Base-by-base conservation (phyloP, 2,113 vertebrate species). In the Calidris pugnax region DNA sequence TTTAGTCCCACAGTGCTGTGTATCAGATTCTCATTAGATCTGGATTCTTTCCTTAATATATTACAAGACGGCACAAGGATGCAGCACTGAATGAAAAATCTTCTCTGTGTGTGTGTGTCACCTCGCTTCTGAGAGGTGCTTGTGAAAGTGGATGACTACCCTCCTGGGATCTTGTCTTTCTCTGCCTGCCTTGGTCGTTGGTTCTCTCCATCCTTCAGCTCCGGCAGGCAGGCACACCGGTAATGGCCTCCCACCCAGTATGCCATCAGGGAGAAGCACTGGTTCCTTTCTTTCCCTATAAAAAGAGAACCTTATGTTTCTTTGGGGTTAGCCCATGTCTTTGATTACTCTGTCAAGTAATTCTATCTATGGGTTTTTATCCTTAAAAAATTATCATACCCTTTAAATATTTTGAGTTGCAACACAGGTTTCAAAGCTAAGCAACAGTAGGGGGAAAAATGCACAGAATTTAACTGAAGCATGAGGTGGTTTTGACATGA, bases 301-400 rank as follows among this genome's bases (percentile, higher is more conserved):
- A 53, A 87, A 85, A 53, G 9, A 41, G 3, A 28, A 57, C 4
- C 4, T 4, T 20, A 10, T 16, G 2, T 26, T 83, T 73, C 30
- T 47, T 48, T 33, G 80, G 6, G 8, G 32, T 55, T 72, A 39
- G 9, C 19, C 18, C 16, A 5, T 0, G 0, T 68, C 7, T 84
- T 59, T 2, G 0, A 57, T 32, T 69, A 21, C 12, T 76, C 80
- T 73, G 80, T 24, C 11, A 57, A 59, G 28, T 12, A 24, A 53
- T 22, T 35, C 2, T 51, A 23, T 85, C 22, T 47, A 5, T 68
- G 30, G 6, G 6, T 37, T 85, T 32, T 19, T 73, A n/a, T 41
- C 9, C 20, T 72, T 81, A 51, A 55, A 85, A 47, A 85, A 47
- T 39, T 51, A 35, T 71, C 14, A 3, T 33, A 19, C 4, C 12